Evolutionary conservation across 2,888 invertebrate species (phyloP).

Genomic region (Diploptera punctata): DNA sequence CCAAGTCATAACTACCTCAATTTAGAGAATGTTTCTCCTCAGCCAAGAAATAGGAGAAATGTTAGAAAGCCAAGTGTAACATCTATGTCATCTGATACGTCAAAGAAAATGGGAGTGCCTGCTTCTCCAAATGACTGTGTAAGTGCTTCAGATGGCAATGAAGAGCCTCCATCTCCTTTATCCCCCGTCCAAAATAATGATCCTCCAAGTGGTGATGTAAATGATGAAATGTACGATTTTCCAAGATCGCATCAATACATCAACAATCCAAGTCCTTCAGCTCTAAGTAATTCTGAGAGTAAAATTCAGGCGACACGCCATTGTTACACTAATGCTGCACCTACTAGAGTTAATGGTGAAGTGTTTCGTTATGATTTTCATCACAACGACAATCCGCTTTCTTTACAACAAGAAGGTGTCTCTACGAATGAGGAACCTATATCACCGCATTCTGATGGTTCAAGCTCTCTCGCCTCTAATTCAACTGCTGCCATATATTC

Average conservation of each 20-base stretch:
- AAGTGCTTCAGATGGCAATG: conserved; percentile 43
- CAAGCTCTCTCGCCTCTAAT: conserved; percentile 45
- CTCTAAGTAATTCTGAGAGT: conserved; percentile 45
- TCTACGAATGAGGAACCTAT: conserved; percentile 55
- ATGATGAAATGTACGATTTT: conserved; percentile 64
- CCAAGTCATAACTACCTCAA: conserved; percentile 58
- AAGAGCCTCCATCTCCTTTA: conserved; percentile 34
- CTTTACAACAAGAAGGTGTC: conserved; percentile 40
- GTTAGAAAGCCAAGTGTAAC: conserved; percentile 23
- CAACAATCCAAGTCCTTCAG: conserved; percentile 32
- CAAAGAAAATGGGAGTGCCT: conserved; percentile 50
- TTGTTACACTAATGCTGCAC: conserved; percentile 68
- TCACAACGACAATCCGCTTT: conserved; percentile 48
- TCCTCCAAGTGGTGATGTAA: conserved; percentile 43
- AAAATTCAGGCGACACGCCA: conserved; percentile 55
- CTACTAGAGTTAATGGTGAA: conserved; percentile 54
- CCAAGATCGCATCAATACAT: conserved; percentile 67
- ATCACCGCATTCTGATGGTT: conserved; percentile 59
- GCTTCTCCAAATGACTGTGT: conserved; percentile 51
- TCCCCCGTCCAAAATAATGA: not conserved
- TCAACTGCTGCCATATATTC: conserved; percentile 63
- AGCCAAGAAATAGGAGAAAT: conserved; percentile 4
- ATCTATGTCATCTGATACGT: conserved; percentile 45
- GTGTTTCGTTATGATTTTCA: conserved; percentile 65
- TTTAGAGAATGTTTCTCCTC: conserved; percentile 49